Conservation (phyloP, 2,113 vertebrate species). For the Fulmarus glacialis region DNA sequence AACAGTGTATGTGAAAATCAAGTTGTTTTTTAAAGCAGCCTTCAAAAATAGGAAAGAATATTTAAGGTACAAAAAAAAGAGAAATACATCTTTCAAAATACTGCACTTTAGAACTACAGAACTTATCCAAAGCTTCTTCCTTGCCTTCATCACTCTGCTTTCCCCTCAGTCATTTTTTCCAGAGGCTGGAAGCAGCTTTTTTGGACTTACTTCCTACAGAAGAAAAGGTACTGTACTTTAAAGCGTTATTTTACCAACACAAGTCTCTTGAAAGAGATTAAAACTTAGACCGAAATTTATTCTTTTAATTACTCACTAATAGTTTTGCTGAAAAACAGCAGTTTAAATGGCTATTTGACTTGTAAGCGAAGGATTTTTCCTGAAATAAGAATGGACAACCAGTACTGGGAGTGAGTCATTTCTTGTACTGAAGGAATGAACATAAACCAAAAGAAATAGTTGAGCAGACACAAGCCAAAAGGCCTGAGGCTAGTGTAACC, state of each 20-base stretch:
- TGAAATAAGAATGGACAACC: not conserved
- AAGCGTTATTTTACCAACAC: not conserved
- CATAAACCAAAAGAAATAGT: not conserved
- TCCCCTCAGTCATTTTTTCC: not conserved
- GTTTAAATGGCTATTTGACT: not conserved
- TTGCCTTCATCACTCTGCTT: not conserved
- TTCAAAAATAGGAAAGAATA: not conserved
- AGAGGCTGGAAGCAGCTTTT: not conserved
- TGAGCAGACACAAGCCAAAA: not conserved
- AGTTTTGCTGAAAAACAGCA: not conserved
- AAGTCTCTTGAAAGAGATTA: not conserved
- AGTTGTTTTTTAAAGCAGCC: not conserved
- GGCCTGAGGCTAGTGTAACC: not conserved
- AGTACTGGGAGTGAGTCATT: not conserved
- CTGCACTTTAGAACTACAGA: not conserved
- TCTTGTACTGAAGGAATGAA: not conserved
- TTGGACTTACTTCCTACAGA: not conserved
- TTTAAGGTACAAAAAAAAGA: not conserved
- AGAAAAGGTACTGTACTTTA: not conserved
- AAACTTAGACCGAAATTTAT: not conserved
- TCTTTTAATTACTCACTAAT: not conserved
- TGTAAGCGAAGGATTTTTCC: not conserved
- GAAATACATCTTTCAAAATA: not conserved
- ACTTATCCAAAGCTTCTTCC: not conserved
- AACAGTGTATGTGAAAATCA: not conserved